Evolutionary conservation across 1,140 invertebrate species (phyloP), one percentile per base, ranked within the genome.

Genomic region (Diabrotica virgifera): DNA sequence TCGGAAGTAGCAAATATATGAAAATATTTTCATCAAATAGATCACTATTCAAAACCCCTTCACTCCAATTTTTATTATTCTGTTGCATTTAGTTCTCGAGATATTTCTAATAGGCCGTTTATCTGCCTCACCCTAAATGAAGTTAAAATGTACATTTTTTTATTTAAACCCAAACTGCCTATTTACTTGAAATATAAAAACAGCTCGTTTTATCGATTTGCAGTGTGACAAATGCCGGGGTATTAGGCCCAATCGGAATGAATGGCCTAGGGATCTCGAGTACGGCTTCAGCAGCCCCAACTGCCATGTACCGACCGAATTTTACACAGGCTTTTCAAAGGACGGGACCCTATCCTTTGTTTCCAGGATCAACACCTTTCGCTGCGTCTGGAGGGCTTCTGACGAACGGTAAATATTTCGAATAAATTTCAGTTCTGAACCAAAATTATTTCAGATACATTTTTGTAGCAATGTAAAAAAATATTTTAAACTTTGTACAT

Each of bases 291-390:
- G 82, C 83, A 4, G 81, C 86, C 36, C 84, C 85, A 9, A 85
- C 84, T 36, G 85, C 87, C 24, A 82, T 90, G 78, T 90, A 88
- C 78, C 82, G 88, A 79, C 87, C 87, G 37, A 87, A 88, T 70
- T 90, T 89, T 77, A 85, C 86, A 24, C 86, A 86, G 70, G 86
- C 87, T 50, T 90, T 90, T 69, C 87, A 88, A 53, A 80, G 79
- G 57, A 74, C 77, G 1, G 76, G 74, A n/a, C 75, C 76, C 0
- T 78, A 78, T 62, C 76, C 76, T 5, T 62, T 78, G 10, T 78
- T 78, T 72, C 77, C 77, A 2, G 77, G 76, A 35, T 67, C 74
- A 37, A 68, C 69, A 51, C 75, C 77, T 2, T 77, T 77, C 67
- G 58, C 70, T 36, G 60, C 70, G 40, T 64, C 78, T 37, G 66